A percentile compares a stretch with the other conserved stretches of the same genome.
Conservation (phyloP, 2,113 vertebrate genomes). For the Hyperopisus bebe region DNA sequence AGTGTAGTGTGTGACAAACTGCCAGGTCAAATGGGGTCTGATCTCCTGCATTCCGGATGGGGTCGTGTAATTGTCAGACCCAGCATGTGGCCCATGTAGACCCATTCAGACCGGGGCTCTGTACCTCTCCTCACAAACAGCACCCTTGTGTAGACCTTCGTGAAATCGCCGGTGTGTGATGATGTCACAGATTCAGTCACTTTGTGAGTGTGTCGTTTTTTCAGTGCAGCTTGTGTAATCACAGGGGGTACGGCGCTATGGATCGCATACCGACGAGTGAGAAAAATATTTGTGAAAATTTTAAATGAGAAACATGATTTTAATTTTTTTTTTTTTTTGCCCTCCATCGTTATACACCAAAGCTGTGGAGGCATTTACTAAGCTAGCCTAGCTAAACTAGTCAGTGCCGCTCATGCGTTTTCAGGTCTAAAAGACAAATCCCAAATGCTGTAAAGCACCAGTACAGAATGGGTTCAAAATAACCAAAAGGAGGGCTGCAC, state of each 20-base stretch:
- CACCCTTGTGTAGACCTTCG: background rate
- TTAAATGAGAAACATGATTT: background rate
- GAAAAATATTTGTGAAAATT: background rate
- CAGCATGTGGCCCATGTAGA: background rate
- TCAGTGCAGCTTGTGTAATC: background rate
- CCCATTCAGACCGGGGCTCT: background rate
- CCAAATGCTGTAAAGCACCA: background rate
- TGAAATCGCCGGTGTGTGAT: background rate
- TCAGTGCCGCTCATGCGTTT: background rate
- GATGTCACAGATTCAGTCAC: background rate
- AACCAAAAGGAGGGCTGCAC: background rate
- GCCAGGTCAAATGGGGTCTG: background rate
- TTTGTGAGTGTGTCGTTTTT: background rate
- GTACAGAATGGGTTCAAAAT: background rate
- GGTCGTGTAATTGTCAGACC: background rate
- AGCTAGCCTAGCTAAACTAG: background rate
- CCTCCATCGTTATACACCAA: background rate
- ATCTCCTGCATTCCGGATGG: background rate
- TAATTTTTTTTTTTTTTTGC: background rate
- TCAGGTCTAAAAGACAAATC: background rate
- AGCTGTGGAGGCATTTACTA: background rate
- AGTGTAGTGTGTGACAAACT: background rate
- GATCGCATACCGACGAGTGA: background rate
- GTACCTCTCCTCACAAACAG: background rate
- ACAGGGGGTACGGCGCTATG: background rate